Percentiles rank a stretch among this genome's conserved stretches.
Conservation (phyloP, 2,888 invertebrate species). For the Tineola bisselliella region DNA sequence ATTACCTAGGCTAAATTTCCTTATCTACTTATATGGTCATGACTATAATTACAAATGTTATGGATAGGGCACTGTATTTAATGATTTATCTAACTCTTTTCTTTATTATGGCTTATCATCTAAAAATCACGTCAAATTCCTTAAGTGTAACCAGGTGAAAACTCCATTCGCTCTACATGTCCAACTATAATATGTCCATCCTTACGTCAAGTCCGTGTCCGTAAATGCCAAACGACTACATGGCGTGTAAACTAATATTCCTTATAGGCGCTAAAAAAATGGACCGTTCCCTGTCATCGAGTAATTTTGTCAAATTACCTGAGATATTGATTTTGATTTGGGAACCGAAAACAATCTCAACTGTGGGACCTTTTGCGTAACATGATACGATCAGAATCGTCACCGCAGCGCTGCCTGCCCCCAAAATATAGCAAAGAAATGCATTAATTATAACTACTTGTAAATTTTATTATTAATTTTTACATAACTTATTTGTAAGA, state of each 20-base stretch:
- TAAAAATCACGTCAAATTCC: neutral
- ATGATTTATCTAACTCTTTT: no score
- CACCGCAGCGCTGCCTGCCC: constrained; percentile 30
- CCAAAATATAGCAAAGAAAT: constrained; percentile 28
- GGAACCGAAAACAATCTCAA: constrained; percentile 49
- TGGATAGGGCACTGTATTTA: no score
- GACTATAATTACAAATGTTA: no score
- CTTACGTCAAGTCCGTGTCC: neutral
- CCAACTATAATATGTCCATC: neutral
- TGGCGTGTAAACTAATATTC: constrained; percentile 48
- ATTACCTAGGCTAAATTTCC: no score
- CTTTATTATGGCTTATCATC: no score
- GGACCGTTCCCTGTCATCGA: constrained; percentile 36
- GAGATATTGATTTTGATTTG: constrained; percentile 55
- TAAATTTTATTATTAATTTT: neutral
- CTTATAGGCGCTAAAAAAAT: constrained; percentile 20
- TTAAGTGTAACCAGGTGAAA: neutral
- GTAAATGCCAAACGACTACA: constrained; percentile 17
- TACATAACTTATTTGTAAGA: no score
- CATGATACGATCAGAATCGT: constrained; percentile 41
- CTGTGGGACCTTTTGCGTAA: constrained; percentile 56
- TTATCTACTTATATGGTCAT: no score
- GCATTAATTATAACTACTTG: constrained; percentile 29
- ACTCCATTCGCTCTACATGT: neutral
- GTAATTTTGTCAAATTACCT: constrained; percentile 53